Percentiles rank a stretch among this genome's conserved stretches.
These are phyloP conservation scores for Aldrovandia affinis DNA, from an alignment of 2,797 vertebrate genomes.

Conservation along the genomic window DNA sequence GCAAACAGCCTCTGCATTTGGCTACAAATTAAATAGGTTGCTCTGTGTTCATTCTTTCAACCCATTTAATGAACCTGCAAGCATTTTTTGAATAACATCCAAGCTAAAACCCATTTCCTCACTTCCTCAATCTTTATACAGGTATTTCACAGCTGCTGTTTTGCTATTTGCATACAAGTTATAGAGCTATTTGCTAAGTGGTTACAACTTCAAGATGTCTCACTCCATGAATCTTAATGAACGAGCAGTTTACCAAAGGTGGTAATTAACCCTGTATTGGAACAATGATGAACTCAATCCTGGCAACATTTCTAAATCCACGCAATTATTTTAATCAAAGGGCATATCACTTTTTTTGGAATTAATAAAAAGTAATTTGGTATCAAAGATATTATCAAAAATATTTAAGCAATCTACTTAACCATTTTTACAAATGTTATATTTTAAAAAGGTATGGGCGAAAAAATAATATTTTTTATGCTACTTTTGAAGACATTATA, in stretches of 20 bases:
- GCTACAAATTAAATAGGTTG: background rate
- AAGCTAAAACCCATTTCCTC: background rate
- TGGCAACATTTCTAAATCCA: too few relatives aligned
- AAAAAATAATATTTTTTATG: too few relatives aligned
- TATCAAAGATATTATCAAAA: too few relatives aligned
- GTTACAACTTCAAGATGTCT: background rate
- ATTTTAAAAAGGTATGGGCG: too few relatives aligned
- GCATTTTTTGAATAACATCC: background rate
- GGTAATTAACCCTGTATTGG: background rate
- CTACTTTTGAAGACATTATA: too few relatives aligned
- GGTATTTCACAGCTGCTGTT: background rate
- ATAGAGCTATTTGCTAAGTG: background rate
- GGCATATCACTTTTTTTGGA: too few relatives aligned
- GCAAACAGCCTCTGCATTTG: background rate
- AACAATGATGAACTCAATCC: background rate
- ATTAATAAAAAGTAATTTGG: too few relatives aligned
- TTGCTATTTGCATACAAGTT: background rate
- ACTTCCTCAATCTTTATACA: background rate
- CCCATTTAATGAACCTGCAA: background rate
- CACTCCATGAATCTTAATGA: too few relatives aligned
- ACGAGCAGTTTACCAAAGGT: background rate
- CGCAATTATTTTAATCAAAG: too few relatives aligned
- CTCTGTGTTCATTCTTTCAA: background rate
- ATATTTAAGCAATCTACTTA: too few relatives aligned
- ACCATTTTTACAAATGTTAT: too few relatives aligned